phyloP scores from a whole-genome alignment of 2,888 invertebrate species.

The Macrophya alboannulata region DNA sequence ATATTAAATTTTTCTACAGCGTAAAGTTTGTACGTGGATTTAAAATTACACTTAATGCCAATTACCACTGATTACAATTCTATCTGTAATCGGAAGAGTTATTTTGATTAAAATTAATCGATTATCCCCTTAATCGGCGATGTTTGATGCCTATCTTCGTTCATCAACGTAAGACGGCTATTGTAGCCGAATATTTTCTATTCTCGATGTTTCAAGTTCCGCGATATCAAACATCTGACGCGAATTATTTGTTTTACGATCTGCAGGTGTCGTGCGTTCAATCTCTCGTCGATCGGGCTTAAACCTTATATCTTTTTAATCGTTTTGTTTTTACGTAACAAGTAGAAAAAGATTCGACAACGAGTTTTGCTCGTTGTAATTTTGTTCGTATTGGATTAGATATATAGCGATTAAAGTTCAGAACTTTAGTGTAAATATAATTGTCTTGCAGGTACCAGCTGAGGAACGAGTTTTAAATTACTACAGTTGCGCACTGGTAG shows the following conservation, averaged over 20 bases:
- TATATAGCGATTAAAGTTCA: background rate
- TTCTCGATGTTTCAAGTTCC: too few relatives aligned
- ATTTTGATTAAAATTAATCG: background rate
- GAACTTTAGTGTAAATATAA: background rate
- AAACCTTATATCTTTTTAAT: background rate
- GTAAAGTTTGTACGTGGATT: background rate
- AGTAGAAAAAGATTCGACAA: background rate
- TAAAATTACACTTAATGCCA: background rate
- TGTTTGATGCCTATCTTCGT: background rate
- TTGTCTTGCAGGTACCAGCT: conserved; percentile 84
- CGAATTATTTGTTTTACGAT: background rate
- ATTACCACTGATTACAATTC: background rate
- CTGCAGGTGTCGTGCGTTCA: background rate
- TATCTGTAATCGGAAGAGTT: background rate
- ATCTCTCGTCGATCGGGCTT: background rate
- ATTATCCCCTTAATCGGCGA: background rate
- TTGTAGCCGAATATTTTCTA: too few relatives aligned
- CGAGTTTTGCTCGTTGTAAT: background rate
- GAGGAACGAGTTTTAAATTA: conserved; percentile 94
- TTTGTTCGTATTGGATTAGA: background rate
- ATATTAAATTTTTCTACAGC: background rate
- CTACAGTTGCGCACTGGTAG: conserved; percentile 96
- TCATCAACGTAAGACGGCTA: too few relatives aligned
- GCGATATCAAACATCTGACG: too few relatives aligned
- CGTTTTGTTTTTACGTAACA: background rate